A percentile compares a stretch with the other conserved stretches of the same genome.
phyloP scores from a whole-genome alignment of 2,888 invertebrate genomes.

The Papilio elwesi region DNA sequence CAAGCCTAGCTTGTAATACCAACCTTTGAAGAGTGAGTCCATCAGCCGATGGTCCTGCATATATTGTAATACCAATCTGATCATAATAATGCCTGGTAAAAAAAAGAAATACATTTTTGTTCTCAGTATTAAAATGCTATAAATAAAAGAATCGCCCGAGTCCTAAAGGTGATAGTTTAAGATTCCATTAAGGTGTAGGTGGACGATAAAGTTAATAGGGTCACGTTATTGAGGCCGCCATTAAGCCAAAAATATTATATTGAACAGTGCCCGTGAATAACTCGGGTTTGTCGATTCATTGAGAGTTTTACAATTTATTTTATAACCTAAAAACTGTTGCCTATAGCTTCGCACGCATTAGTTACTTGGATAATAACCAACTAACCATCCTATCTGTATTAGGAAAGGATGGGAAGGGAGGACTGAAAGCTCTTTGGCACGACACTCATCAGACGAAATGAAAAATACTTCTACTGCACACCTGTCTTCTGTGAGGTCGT shows the following conservation, averaged over 20 bases:
- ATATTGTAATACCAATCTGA: no score
- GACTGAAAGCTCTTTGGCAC: no score
- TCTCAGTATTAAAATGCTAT: neutral
- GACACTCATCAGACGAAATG: no score
- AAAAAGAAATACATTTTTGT: no score
- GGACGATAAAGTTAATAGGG: constrained; percentile 27
- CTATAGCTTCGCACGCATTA: neutral
- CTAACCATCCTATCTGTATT: no score
- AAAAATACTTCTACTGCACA: no score
- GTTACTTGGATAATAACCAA: neutral
- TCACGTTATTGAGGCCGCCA: constrained; percentile 13
- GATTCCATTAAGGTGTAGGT: constrained; percentile 33
- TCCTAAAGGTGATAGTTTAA: constrained; percentile 33
- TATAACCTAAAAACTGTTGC: neutral
- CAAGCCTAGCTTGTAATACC: no score
- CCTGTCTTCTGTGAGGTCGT: no score
- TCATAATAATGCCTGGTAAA: no score
- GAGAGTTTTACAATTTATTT: neutral
- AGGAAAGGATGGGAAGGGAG: no score
- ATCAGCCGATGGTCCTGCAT: no score
- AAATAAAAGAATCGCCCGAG: constrained; percentile 8
- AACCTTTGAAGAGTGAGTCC: no score
- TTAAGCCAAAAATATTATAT: constrained; percentile 16
- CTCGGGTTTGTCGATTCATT: neutral
- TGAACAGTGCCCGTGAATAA: constrained; percentile 5